phyloP scores from a whole-genome alignment of 1,140 invertebrate genomes.

The Eriocheir sinensis region DNA sequence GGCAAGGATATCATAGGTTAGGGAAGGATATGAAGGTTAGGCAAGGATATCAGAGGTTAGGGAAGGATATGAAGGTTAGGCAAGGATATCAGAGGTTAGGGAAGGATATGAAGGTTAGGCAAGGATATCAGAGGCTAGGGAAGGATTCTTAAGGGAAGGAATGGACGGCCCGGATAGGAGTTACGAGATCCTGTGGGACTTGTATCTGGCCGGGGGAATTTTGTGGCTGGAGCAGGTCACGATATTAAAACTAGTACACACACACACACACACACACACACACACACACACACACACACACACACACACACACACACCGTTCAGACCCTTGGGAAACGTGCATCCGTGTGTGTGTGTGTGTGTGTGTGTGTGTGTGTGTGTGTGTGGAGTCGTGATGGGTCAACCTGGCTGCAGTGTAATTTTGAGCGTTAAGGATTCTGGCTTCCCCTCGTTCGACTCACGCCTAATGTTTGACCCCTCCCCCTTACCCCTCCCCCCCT shows the following conservation, averaged over 20 bases:
- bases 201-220: neutral
- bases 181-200: slow-evolving; percentile 6
- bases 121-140: neutral
- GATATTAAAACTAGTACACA: slow-evolving; percentile 12
- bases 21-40: too few species aligned
- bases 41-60: too few species aligned
- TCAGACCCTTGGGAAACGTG: neutral
- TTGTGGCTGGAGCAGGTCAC: neutral
- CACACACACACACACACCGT: neutral
- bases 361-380: slow-evolving; percentile 20
- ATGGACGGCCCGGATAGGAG: too few species aligned
- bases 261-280: neutral
- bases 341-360: too few species aligned
- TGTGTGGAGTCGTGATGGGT: slow-evolving; percentile 13
- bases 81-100: neutral
- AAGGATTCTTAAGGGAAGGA: too few species aligned
- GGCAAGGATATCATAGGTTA: too few species aligned
- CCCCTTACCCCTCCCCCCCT: neutral
- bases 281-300: neutral
- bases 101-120: neutral
- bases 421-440: neutral
- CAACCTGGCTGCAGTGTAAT: neutral
- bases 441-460: neutral
- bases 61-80: neutral
- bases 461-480: too few species aligned